Evolutionary conservation across 2,888 invertebrate species (phyloP), one percentile per base, ranked within the genome.

Genomic region (Cephonodes hylas): DNA sequence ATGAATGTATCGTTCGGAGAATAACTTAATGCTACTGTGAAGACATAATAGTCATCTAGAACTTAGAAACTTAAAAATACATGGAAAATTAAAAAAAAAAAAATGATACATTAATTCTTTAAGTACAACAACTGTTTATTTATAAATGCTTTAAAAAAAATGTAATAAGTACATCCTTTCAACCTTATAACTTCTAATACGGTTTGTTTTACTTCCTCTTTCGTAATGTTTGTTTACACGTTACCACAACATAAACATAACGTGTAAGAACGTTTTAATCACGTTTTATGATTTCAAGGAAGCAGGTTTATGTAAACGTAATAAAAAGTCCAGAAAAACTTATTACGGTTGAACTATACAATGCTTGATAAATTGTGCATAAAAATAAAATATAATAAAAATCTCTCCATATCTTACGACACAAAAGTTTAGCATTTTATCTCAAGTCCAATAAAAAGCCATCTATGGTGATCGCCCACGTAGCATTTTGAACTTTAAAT

Each of bases 171-270:
- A 53, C 18, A 31, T 53, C 31, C 31, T 53, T 31, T 53, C 31
- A 18, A 53, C 31, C 10, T 53, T 53, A 53, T 27, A 18, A 31
- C 53, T 10, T 18, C 27, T 53, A 53, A 31, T 46, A 46, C 18
- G 31, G 18, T 53, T 53, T 53, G 25, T 53, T 53, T 53, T 31
- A 53, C 53, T 53, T 53, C 53, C 48, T 53, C 48, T 27, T 53
- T 53, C 53, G 53, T 31, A 53, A 18, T 53, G 53, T 53, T 46
- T 46, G 46, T 46, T 53, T 31, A 53, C 18, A 31, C 53, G 53
- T 27, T 13, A 27, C 53, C 53, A 53, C 53, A 53, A 53, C 31
- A 53, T 53, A 53, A 31, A 53, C 27, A 31, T 27, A 10, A 18
- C 27, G 27, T 18, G 53, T 31, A 53, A 53, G 53, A 53, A 53